Conservation (phyloP, 2,888 invertebrate genomes). For the Prosapia bicincta region DNA sequence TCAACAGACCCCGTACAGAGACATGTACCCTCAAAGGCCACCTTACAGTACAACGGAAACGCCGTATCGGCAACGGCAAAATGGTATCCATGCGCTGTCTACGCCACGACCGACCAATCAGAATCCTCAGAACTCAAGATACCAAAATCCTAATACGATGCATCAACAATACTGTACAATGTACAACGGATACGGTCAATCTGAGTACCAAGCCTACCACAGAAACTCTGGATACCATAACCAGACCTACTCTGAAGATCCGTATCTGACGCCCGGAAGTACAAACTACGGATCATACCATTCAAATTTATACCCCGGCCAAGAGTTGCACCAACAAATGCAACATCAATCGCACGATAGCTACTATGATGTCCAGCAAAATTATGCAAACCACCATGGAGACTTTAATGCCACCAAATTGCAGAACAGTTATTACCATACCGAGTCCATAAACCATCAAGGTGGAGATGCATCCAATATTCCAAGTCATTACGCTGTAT, state of each 20-base stretch:
- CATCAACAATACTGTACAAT: constrained; percentile 37
- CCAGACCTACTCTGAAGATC: constrained; percentile 26
- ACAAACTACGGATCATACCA: constrained; percentile 45
- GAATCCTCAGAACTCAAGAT: constrained; percentile 12
- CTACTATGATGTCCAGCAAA: constrained; percentile 48
- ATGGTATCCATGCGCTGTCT: constrained; percentile 16
- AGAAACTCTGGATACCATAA: constrained; percentile 20
- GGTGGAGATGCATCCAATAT: constrained; percentile 54
- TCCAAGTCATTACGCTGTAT: constrained; percentile 47
- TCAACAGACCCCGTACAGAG: constrained; percentile 18
- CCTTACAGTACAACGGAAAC: constrained; percentile 19
- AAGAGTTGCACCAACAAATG: constrained; percentile 40
- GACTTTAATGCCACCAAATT: constrained; percentile 45
- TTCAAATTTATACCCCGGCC: constrained; percentile 43
- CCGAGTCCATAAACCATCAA: constrained; percentile 49
- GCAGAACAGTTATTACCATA: constrained; percentile 53
- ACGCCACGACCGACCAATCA: constrained; percentile 15
- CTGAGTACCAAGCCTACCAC: constrained; percentile 53
- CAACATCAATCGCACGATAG: constrained; percentile 46
- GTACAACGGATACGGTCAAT: constrained; percentile 51
- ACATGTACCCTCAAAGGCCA: constrained; percentile 24
- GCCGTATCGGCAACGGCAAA: constrained; percentile 12
- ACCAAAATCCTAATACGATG: constrained; percentile 24
- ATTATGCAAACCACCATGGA: constrained; percentile 24
- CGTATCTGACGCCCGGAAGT: constrained; percentile 40